A percentile compares a stretch with the other conserved stretches of the same genome.
Evolutionary conservation across 2,888 invertebrate species (phyloP).

Genomic region (Platypus cylindrus): DNA sequence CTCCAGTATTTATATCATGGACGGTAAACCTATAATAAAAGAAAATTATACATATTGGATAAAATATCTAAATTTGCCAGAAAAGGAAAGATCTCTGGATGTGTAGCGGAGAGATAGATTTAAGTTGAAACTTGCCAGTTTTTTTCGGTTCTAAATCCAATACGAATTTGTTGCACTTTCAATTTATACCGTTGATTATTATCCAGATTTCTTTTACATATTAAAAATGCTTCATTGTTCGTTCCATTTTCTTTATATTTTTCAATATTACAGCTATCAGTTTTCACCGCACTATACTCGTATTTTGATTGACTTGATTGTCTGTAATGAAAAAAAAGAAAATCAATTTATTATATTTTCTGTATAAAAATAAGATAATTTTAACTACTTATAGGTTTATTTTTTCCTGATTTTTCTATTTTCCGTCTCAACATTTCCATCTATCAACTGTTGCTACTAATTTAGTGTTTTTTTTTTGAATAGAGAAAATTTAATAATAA

Average conservation of each 20-base stretch:
- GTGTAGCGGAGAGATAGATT: background rate
- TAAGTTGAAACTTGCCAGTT: constrained; percentile 51
- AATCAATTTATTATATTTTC: constrained; percentile 14
- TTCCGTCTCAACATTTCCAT: too few species aligned
- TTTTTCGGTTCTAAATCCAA: constrained; percentile 76
- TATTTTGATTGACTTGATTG: constrained; percentile 39
- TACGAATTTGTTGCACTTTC: constrained; percentile 64
- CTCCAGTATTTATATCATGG: constrained; percentile 66
- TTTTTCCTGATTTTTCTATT: too few species aligned
- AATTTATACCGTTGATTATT: constrained; percentile 62
- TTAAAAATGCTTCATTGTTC: constrained; percentile 52
- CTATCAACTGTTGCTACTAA: too few species aligned
- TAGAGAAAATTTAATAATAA: too few species aligned
- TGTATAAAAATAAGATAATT: too few species aligned
- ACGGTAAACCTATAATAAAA: constrained; percentile 59
- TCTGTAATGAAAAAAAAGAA: constrained; percentile 37
- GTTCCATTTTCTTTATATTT: constrained; percentile 41
- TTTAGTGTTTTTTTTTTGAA: too few species aligned
- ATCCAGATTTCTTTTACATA: constrained; percentile 50
- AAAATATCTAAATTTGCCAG: too few species aligned
- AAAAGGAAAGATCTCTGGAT: too few species aligned
- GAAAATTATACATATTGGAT: too few species aligned
- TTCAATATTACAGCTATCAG: constrained; percentile 46
- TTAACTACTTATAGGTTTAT: too few species aligned
- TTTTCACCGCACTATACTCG: constrained; percentile 55